Evolutionary conservation across 2,113 vertebrate species (phyloP).

Genomic region (Pseudopodoces humilis): DNA sequence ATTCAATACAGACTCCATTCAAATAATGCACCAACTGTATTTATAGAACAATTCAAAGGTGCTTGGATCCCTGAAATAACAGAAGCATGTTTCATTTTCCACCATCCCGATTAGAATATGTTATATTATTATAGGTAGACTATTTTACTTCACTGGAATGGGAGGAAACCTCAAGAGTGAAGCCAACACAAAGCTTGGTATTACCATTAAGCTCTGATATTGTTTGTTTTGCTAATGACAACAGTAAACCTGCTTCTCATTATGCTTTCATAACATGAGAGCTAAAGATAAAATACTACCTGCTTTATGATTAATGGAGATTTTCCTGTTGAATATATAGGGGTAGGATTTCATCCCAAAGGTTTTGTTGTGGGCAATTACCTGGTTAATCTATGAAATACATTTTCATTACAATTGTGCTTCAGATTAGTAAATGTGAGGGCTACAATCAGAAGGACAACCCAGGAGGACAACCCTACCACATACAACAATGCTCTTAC

Average conservation of each 20-base stretch:
- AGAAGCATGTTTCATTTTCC: not conserved
- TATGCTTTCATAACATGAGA: not conserved
- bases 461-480: not conserved
- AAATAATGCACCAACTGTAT: not conserved
- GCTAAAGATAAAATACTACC: not conserved
- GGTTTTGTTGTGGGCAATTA: not conserved
- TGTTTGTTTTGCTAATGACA: not conserved
- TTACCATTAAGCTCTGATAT: not conserved
- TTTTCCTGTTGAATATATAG: not conserved
- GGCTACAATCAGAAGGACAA: not conserved
- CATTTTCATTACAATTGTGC: not conserved
- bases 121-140: not conserved
- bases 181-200: not conserved
- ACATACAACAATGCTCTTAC: not conserved
- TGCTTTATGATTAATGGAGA: not conserved
- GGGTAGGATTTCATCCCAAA: not conserved
- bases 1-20: not conserved
- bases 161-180: not conserved
- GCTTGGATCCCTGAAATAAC: not conserved
- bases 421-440: not conserved
- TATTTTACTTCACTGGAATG: not conserved
- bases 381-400: not conserved
- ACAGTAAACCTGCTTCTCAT: not conserved
- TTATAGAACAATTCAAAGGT: not conserved
- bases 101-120: not conserved